phyloP scores from a whole-genome alignment of 2,888 invertebrate species.

The Magallana nippona region DNA sequence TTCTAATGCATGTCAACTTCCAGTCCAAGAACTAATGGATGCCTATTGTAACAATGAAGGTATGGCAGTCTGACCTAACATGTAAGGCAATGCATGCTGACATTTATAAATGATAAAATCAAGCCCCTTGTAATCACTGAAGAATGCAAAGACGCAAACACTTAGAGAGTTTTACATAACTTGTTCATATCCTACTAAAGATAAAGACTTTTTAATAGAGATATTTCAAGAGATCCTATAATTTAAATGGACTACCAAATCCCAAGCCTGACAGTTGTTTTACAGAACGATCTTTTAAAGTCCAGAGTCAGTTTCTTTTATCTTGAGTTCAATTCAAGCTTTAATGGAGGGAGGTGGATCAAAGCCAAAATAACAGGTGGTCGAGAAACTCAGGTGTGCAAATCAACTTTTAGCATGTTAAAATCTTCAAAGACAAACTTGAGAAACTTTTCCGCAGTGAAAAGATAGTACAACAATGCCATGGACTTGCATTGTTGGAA shows the following conservation, averaged over 20 bases:
- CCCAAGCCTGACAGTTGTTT: not conserved
- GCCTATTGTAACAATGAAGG: too few relatives aligned
- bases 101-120: not conserved
- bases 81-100: too few relatives aligned
- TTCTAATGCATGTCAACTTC: too few relatives aligned
- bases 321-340: not conserved
- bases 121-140: not conserved
- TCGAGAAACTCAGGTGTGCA: constrained; percentile 11
- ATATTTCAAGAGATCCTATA: constrained; percentile 9
- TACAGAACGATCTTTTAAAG: not conserved
- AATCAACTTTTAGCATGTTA: not conserved
- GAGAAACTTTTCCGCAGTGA: not conserved
- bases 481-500: too few relatives aligned
- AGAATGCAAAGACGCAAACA: constrained; percentile 3
- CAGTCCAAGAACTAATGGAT: too few relatives aligned
- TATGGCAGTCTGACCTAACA: too few relatives aligned
- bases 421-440: not conserved
- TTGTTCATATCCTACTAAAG: not conserved
- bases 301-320: not conserved
- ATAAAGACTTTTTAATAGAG: constrained; percentile 15
- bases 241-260: constrained; percentile 26
- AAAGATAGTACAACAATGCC: not conserved
- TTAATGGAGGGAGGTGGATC: not conserved
- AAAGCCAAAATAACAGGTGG: constrained; percentile 19
- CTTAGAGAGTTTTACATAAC: constrained; percentile 4